Evolutionary conservation across 2,113 vertebrate genomes (phyloP).

Genomic region (Prietella phreatophila): DNA sequence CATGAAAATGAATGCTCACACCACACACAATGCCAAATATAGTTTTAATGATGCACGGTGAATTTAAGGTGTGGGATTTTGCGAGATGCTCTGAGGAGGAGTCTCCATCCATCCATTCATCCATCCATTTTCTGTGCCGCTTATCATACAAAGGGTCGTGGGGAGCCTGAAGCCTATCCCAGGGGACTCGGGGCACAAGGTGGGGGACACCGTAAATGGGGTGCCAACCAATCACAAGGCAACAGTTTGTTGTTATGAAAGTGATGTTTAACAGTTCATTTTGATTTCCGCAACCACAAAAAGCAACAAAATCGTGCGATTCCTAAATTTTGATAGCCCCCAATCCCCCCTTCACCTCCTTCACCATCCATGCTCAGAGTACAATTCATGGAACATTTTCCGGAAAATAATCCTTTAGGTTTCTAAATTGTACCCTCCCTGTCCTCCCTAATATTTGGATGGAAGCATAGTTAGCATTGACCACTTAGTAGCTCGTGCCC

Average conservation of each 20-base stretch:
- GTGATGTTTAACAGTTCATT: neutral
- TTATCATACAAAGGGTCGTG: too few species aligned
- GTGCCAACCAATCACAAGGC: too few species aligned
- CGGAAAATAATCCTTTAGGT: neutral
- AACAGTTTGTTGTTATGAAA: neutral
- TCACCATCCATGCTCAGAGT: neutral
- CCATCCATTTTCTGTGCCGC: too few species aligned
- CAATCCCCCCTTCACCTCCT: neutral
- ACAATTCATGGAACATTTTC: neutral
- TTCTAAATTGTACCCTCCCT: neutral
- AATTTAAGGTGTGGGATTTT: neutral
- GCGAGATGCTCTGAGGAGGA: neutral
- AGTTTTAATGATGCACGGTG: neutral
- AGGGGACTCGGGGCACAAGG: too few species aligned
- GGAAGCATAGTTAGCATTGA: neutral
- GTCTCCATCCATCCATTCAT: neutral
- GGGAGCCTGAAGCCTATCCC: too few species aligned
- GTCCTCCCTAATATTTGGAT: neutral
- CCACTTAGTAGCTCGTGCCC: slow-evolving; percentile 19
- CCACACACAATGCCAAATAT: neutral
- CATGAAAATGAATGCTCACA: neutral
- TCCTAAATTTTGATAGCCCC: neutral
- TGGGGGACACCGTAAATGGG: too few species aligned
- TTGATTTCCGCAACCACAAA: neutral
- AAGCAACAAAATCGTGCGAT: neutral